phyloP scores from a whole-genome alignment of 2,888 invertebrate genomes.

The Lumbricus terrestris region DNA sequence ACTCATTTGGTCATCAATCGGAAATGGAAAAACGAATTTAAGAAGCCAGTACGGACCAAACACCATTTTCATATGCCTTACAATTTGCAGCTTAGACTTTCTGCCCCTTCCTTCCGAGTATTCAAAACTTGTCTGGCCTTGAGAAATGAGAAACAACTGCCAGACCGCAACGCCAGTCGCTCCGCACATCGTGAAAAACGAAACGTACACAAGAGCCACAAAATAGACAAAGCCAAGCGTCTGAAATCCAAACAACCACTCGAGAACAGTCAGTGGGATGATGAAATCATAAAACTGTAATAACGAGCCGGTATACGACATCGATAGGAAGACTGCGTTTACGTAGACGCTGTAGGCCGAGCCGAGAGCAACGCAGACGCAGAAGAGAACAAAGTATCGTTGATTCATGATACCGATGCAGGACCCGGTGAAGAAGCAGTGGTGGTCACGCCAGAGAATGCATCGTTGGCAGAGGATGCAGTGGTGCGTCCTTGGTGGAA shows the following conservation, averaged over 20 bases:
- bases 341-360: slow-evolving; percentile 18
- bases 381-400: slow-evolving; percentile 48
- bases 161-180: slow-evolving; percentile 10
- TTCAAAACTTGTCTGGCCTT: slow-evolving; percentile 24
- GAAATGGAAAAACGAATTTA: slow-evolving; percentile 22
- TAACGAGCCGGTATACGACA: slow-evolving; percentile 10
- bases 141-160: slow-evolving; percentile 20
- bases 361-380: slow-evolving; percentile 33
- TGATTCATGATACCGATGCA: slow-evolving; percentile 52
- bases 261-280: slow-evolving; percentile 22
- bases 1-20: background rate
- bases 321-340: slow-evolving; percentile 7
- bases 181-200: slow-evolving; percentile 9
- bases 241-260: slow-evolving; percentile 22
- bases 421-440: slow-evolving; percentile 52
- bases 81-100: background rate
- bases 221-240: slow-evolving; percentile 18
- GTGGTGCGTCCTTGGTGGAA: slow-evolving; percentile 53
- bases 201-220: slow-evolving; percentile 13
- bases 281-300: slow-evolving; percentile 23
- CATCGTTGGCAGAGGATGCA: slow-evolving; percentile 50
- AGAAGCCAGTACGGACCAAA: slow-evolving; percentile 27
- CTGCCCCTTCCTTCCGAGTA: slow-evolving; percentile 5
- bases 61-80: slow-evolving; percentile 12
- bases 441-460: slow-evolving; percentile 50